Evolutionary conservation across 2,113 vertebrate species (phyloP).

Genomic region (Sceloporus tristichus): DNA sequence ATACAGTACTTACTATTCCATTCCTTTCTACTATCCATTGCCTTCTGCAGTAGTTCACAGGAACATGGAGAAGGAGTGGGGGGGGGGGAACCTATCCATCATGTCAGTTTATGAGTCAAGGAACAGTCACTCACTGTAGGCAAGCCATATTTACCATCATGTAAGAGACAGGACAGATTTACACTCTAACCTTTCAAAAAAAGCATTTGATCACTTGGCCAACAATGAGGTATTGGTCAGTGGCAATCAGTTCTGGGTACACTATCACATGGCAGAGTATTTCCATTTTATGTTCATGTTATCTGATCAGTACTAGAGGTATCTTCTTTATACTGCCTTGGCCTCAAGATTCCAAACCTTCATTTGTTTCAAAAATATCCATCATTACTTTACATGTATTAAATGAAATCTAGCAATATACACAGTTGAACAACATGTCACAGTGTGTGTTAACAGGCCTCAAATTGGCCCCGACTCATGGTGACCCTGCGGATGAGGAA

Average conservation of each 20-base stretch:
- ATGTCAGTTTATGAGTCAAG: neutral
- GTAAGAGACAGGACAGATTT: neutral
- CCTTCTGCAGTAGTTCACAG: neutral
- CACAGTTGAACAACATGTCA: neutral
- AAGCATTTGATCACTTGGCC: neutral
- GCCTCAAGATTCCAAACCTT: neutral
- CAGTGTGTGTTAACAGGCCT: neutral
- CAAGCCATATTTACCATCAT: neutral
- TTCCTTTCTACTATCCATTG: no score
- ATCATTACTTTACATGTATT: neutral
- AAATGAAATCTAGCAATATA: neutral
- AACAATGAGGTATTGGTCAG: neutral
- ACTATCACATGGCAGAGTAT: neutral
- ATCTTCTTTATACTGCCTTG: fast-evolving
- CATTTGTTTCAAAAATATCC: neutral
- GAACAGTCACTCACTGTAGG: no score
- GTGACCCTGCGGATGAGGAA: no score
- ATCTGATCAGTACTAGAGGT: neutral
- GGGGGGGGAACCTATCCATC: neutral
- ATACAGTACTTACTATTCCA: neutral
- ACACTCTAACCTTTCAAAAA: neutral
- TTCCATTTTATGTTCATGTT: neutral
- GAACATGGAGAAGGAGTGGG: neutral
- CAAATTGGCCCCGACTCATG: no score
- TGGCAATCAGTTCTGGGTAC: neutral